Evolutionary conservation across 2,888 invertebrate species (phyloP), one percentile per base, ranked within the genome.

Genomic region (Iselma pallidipennis): DNA sequence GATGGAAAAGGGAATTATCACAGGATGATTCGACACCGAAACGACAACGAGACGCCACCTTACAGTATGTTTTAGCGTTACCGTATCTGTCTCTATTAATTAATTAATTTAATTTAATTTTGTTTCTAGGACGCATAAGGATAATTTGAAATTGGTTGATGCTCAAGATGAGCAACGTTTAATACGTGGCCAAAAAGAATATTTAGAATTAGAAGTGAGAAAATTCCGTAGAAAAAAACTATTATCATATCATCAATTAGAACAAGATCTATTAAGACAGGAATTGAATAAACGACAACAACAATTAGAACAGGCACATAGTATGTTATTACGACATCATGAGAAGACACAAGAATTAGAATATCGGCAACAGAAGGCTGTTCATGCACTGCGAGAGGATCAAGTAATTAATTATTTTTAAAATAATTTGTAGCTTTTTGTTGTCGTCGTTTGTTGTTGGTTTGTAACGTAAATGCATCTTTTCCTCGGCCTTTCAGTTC

Each of bases 341-440:
- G 97, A 98, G 80, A 94, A 95, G 81, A 97, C 98, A 51, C 94
- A 96, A 81, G 96, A 98, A 78, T 84, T 98, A 70, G 98, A 99
- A 81, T 95, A 96, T 82, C 87, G 94, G 71, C 98, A 99, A 79
- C 94, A 98, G 82, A 91, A 94, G 77, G 94, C 95, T 66, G 94
- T 98, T 66, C 98, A 98, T 81, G 90, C 92, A 72, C 85, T 96
- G 65, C 87, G 95, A 79, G 95, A 91, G 78, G 93, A 94, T 72
- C 94, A 94, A 83, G 88, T 92, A 55, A 58, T 26, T 26, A 23
- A 21, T 14, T 5, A 1, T 14, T 33, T 29, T 29, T 12, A 10
- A 14, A 33, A 14, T 33, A n/a, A n/a, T 25, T 55, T 7, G 10
- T 2, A 19, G 19, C 42, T 45, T 53, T 23, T 10, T 31, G 9